A percentile compares a stretch with the other conserved stretches of the same genome.
phyloP scores from a whole-genome alignment of 1,140 invertebrate species.

The Steinernema khuongi region DNA sequence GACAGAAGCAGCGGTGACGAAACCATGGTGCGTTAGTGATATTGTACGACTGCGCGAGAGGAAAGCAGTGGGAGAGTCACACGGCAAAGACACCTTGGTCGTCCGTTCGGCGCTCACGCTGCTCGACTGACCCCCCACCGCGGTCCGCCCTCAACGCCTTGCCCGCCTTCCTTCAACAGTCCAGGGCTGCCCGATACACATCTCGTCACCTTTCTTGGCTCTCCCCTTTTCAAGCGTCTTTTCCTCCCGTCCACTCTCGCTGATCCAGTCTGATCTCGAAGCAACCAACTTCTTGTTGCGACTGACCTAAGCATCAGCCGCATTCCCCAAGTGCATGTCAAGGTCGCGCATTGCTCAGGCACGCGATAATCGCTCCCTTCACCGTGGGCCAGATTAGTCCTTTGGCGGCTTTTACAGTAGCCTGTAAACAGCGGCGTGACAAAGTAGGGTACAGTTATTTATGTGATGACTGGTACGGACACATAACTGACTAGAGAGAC shows the following conservation, averaged over 20 bases:
- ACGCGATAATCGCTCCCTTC: neutral
- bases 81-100: slow-evolving; percentile 11
- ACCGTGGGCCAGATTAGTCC: neutral
- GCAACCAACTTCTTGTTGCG: neutral
- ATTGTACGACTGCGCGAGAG: slow-evolving; percentile 13
- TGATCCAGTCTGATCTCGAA: neutral
- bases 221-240: neutral
- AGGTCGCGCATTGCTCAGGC: neutral
- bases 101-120: neutral
- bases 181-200: neutral
- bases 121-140: neutral
- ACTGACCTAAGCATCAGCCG: neutral
- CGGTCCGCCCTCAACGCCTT: slow-evolving; percentile 8
- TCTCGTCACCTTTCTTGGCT: neutral
- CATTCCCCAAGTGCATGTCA: neutral
- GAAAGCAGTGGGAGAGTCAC: neutral
- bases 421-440: neutral
- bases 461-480: neutral
- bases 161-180: neutral
- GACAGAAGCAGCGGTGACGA: neutral
- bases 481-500: neutral
- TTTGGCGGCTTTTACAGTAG: neutral
- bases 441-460: neutral
- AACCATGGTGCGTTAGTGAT: neutral
- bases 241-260: neutral